phyloP scores from a whole-genome alignment of 2,888 invertebrate genomes.

The Plusia festucae region DNA sequence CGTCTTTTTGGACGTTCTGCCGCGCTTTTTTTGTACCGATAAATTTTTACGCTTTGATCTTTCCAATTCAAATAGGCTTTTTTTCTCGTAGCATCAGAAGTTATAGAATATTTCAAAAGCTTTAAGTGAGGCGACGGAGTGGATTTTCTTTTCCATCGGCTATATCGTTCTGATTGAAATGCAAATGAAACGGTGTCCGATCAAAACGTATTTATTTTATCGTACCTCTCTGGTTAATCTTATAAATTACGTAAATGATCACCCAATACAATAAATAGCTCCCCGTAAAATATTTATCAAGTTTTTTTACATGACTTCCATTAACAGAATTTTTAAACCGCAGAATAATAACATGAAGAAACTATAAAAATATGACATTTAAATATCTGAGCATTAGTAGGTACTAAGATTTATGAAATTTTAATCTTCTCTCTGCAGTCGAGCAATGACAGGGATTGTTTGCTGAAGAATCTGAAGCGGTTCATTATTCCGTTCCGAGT shows the following conservation, averaged over 20 bases:
- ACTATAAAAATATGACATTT: slow-evolving; percentile 52
- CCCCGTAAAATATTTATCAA: slow-evolving; percentile 7
- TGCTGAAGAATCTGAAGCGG: slow-evolving; percentile 77
- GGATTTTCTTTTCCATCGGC: slow-evolving; percentile 87
- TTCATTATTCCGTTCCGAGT: slow-evolving; percentile 81
- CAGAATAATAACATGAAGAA: slow-evolving; percentile 25
- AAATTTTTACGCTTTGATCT: slow-evolving; percentile 89
- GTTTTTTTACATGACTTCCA: neutral
- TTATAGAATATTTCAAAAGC: slow-evolving; percentile 89
- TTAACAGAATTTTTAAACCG: neutral
- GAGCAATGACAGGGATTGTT: slow-evolving; percentile 76
- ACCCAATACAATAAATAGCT: slow-evolving; percentile 34
- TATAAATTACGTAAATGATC: slow-evolving; percentile 67
- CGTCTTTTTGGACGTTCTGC: slow-evolving; percentile 86
- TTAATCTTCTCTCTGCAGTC: slow-evolving; percentile 72
- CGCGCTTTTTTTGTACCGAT: slow-evolving; percentile 83
- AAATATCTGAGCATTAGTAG: slow-evolving; percentile 52
- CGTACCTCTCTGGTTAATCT: slow-evolving; percentile 79
- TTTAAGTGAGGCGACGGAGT: slow-evolving; percentile 86
- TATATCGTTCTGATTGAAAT: slow-evolving; percentile 88
- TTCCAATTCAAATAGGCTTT: slow-evolving; percentile 89
- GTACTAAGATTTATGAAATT: slow-evolving; percentile 68
- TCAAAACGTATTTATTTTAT: slow-evolving; percentile 84
- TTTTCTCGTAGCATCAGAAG: slow-evolving; percentile 85
- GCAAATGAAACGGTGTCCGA: slow-evolving; percentile 87